These are phyloP conservation scores for Toxonevra muliebris DNA, from an alignment of 2,888 invertebrate genomes.

Conservation along the genomic window DNA sequence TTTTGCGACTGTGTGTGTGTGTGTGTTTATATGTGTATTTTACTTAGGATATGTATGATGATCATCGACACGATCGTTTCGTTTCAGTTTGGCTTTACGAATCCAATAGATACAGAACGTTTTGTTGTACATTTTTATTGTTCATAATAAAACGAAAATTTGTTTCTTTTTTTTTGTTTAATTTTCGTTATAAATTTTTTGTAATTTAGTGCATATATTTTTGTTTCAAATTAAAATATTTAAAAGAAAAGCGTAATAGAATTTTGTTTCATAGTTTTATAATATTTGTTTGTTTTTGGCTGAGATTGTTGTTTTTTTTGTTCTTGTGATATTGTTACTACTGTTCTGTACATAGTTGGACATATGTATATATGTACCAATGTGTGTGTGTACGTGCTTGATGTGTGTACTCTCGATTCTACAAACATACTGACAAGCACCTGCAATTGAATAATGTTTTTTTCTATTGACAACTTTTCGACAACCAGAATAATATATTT, in stretches of 20 bases:
- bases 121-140: slow-evolving; percentile 36
- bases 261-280: not conserved
- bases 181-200: not conserved
- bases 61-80: slow-evolving; percentile 54
- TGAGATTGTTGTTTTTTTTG: not conserved
- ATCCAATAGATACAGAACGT: slow-evolving; percentile 62
- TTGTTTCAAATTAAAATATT: slow-evolving; percentile 1
- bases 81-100: slow-evolving; percentile 62
- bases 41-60: slow-evolving; percentile 53
- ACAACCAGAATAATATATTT: too few relatives aligned
- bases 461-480: not conserved
- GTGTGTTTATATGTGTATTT: slow-evolving; percentile 41
- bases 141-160: slow-evolving; percentile 9
- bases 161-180: not conserved
- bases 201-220: not conserved
- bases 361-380: not conserved
- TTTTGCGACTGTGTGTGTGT: slow-evolving; percentile 17
- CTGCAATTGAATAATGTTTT: not conserved
- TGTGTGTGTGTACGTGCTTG: not conserved
- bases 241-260: slow-evolving; percentile 13
- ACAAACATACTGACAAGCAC: too few relatives aligned
- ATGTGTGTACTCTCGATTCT: not conserved
- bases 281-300: not conserved
- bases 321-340: not conserved
- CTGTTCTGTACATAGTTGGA: not conserved